Base-by-base conservation (phyloP, 2,888 invertebrate species). In the Ellobium chinense region DNA sequence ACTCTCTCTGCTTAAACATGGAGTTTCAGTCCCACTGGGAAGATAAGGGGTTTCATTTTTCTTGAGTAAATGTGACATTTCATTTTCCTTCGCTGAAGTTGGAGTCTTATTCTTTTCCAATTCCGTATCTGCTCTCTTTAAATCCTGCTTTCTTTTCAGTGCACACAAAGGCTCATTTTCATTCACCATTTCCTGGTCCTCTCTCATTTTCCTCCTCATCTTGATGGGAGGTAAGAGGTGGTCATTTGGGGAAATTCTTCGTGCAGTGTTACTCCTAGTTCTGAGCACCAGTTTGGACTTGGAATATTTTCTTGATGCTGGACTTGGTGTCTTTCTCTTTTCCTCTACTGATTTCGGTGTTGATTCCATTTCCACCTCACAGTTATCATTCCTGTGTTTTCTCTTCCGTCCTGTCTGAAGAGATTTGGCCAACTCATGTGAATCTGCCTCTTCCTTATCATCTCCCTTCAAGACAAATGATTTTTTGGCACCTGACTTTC, bases 401-500 rank as follows among this genome's bases (percentile, higher is more conserved):
- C 27, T 14, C 18, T 12, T 29, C 60, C 2, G n/a, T 12, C 24
- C 12, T 29, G 14, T 73, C 24, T 9, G 24, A 60, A 39, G 37
- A 56, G 36, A 37, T 56, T 60, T 58, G 39, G 18, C 9, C 27
- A 27, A 4, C 2, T 4, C 36, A 31, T 9, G 31, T 31, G 21
- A 70, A 21, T 70, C 21, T 70, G 18, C 54, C n/a, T n/a, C n/a
- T n/a, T n/a, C n/a, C n/a, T n/a, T n/a, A n/a, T n/a, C n/a, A n/a
- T n/a, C 34, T 70, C 56, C 56, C 54, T 70, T 70, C n/a, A 56
- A 54, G n/a, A 56, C 69, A 27, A 54, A 14, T 21, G 69, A 31
- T 31, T 70, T 56, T 56, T 12, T 56, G 56, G 24, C 56, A n/a
- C 34, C n/a, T n/a, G 60, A 27, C 18, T 77, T 54, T 68, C 37